Evolutionary conservation across 2,113 vertebrate genomes (phyloP).

Genomic region (Ictalurus furcatus): DNA sequence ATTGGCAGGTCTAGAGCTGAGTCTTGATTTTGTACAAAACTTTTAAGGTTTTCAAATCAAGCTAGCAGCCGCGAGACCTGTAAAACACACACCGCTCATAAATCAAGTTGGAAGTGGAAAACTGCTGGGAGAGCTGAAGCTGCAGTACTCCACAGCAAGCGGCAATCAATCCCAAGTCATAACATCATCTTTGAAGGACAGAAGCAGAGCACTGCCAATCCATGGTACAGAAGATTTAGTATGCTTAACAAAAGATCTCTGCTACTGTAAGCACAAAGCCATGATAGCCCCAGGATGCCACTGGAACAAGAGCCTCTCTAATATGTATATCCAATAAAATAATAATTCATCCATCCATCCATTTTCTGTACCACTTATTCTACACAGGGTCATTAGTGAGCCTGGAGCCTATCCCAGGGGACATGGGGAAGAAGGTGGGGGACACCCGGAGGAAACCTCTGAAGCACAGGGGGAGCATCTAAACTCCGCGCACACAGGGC

Average conservation of each 20-base stretch:
- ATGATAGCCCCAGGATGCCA: neutral
- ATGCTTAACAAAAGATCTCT: constrained; percentile 12
- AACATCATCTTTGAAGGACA: constrained; percentile 29
- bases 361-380: too few species aligned
- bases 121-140: constrained; percentile 23
- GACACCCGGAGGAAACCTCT: too few species aligned
- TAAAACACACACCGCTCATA: constrained; percentile 9
- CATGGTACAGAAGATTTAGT: constrained; percentile 6
- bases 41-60: constrained; percentile 11
- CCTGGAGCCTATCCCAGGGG: too few species aligned
- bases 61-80: neutral
- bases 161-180: constrained; percentile 44
- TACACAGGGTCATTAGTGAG: too few species aligned
- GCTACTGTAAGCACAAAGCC: constrained; percentile 9
- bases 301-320: constrained; percentile 5
- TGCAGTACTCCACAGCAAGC: constrained; percentile 14
- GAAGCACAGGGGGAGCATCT: too few species aligned
- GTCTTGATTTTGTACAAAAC: constrained; percentile 11
- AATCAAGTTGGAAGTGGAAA: constrained; percentile 29
- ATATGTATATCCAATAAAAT: neutral
- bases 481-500: too few species aligned
- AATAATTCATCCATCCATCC: neutral
- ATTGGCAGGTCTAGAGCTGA: constrained; percentile 21
- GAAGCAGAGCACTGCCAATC: constrained; percentile 7
- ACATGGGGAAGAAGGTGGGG: too few species aligned